Conservation (phyloP, 2,113 vertebrate genomes). For the Zosterops borbonicus region DNA sequence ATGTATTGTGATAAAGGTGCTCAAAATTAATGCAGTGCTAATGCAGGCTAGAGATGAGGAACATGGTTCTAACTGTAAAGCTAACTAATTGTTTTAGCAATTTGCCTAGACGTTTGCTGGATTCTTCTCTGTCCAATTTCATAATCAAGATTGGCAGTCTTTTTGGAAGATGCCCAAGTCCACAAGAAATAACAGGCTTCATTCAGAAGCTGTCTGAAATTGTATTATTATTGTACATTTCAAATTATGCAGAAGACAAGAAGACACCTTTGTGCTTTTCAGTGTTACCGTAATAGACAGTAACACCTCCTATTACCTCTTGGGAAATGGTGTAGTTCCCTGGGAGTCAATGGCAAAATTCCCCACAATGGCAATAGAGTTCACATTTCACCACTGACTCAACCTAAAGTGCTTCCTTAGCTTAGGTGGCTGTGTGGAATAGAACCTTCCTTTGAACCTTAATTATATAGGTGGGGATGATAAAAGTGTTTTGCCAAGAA, state of each 20-base stretch:
- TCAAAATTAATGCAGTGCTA: neutral
- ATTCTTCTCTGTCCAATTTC: neutral
- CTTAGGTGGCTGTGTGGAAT: neutral
- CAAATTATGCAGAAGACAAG: neutral
- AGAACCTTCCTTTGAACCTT: neutral
- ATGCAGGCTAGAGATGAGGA: neutral
- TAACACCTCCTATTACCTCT: neutral
- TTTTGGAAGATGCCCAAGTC: neutral
- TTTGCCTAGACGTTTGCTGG: neutral
- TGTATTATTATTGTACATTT: neutral
- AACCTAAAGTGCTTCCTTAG: neutral
- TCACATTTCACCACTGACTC: neutral
- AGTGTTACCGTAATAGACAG: neutral
- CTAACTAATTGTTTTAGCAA: neutral
- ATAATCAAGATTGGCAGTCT: neutral
- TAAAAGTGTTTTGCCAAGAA: neutral
- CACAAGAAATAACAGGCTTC: neutral
- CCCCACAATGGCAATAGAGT: neutral
- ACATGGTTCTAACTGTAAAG: neutral
- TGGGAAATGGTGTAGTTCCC: neutral
- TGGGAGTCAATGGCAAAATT: neutral
- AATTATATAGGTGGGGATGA: neutral
- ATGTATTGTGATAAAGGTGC: neutral
- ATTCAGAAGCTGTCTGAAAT: neutral
- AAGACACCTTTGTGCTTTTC: neutral